A percentile compares a stretch with the other conserved stretches of the same genome.
phyloP scores from a whole-genome alignment of 2,113 vertebrate genomes.

The Lethenteron reissneri region DNA sequence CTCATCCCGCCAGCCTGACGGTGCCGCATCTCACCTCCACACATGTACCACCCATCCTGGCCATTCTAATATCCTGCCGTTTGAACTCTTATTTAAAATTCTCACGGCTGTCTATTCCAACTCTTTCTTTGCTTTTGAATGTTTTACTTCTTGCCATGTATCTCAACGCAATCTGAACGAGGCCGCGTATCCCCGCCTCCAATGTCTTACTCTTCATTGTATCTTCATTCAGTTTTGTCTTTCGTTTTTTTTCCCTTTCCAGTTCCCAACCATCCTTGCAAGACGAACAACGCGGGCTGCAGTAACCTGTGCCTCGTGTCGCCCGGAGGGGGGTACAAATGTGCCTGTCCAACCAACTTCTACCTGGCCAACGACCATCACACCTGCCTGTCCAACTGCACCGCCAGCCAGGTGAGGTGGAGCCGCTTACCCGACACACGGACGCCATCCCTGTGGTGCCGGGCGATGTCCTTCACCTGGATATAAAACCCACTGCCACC shows the following conservation, averaged over 20 bases:
- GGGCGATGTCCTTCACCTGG: no score
- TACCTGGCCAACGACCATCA: slow-evolving; percentile 75
- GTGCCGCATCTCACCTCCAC: slow-evolving; percentile 27
- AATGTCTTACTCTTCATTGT: background rate
- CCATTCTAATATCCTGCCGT: background rate
- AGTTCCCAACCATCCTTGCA: slow-evolving; percentile 78
- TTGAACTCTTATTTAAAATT: slow-evolving; percentile 14
- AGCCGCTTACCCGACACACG: no score
- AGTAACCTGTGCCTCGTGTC: slow-evolving; percentile 88
- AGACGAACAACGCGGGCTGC: slow-evolving; percentile 70
- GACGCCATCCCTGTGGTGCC: no score
- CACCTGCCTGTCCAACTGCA: slow-evolving; percentile 91
- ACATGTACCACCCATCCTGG: slow-evolving; percentile 13
- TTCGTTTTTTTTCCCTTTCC: slow-evolving; percentile 10
- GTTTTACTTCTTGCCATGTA: background rate
- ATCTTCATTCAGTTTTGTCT: no score
- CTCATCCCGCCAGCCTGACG: slow-evolving; percentile 79
- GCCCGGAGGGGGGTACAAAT: slow-evolving; percentile 47
- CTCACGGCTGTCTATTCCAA: background rate
- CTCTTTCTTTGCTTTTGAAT: slow-evolving; percentile 6
- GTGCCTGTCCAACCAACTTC: slow-evolving; percentile 89
- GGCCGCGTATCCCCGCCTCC: background rate
- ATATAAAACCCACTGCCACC: no score
- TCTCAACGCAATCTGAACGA: background rate
- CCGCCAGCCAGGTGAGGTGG: slow-evolving; percentile 59